Percentiles rank a stretch among this genome's conserved stretches.
phyloP scores from a whole-genome alignment of 1,140 invertebrate species.

The Microvelia longipes region DNA sequence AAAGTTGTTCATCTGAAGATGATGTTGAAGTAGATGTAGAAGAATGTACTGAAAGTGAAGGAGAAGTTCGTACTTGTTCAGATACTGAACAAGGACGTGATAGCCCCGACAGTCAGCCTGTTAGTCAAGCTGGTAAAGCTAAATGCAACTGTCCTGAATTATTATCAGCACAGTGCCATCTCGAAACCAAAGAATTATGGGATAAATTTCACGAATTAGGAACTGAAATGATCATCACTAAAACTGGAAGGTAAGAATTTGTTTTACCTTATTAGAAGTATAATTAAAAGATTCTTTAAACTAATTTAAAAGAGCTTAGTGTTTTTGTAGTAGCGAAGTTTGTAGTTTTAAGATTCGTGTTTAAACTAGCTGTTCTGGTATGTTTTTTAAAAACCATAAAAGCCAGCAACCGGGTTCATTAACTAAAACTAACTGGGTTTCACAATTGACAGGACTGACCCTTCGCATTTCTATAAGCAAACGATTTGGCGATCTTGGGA shows the following conservation, averaged over 20 bases:
- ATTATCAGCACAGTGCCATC: slow-evolving; percentile 34
- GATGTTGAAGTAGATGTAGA: slow-evolving; percentile 32
- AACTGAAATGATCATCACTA: slow-evolving; percentile 99
- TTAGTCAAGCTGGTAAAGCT: slow-evolving; percentile 18
- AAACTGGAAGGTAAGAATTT: slow-evolving; percentile 61
- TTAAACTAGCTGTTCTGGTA: too few species aligned
- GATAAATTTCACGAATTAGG: slow-evolving; percentile 87
- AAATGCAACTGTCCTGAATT: slow-evolving; percentile 41
- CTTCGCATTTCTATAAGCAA: too few species aligned
- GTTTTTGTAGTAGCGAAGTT: not conserved
- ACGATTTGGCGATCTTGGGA: too few species aligned
- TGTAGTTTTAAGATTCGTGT: too few species aligned
- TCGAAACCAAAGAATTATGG: slow-evolving; percentile 69
- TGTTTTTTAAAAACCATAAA: too few species aligned
- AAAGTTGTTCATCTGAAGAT: slow-evolving; percentile 25
- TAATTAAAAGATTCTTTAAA: not conserved
- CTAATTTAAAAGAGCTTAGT: not conserved
- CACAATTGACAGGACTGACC: too few species aligned
- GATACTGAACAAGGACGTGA: slow-evolving; percentile 17
- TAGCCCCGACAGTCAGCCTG: slow-evolving; percentile 6
- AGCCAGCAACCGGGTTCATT: too few species aligned
- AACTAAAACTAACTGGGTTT: too few species aligned
- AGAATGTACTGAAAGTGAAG: slow-evolving; percentile 30
- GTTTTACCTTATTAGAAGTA: too few species aligned
- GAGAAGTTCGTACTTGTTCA: slow-evolving; percentile 19